Base-by-base conservation (phyloP, 2,888 invertebrate genomes). In the Galeruca laticollis region DNA sequence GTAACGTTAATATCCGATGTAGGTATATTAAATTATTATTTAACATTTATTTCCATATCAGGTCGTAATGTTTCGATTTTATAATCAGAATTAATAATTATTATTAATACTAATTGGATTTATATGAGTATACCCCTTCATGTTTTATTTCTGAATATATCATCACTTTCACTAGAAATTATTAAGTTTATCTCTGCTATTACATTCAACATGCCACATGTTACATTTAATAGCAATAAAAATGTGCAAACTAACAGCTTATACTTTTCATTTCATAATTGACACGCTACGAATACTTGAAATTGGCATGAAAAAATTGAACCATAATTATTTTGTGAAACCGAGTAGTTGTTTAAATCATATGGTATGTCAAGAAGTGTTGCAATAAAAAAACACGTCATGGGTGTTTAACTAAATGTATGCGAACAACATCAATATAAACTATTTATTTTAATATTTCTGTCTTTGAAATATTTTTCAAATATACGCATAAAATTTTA, bases 151-250 rank as follows among this genome's bases (percentile, higher is more conserved):
- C n/a, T 31, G 26, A 49, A 35, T 61, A 61, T 20, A 54, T 43
- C 63, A 63, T 56, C 63, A 63, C 63, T 63, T 63, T 63, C 63
- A 56, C 64, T 54, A 43, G 21, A 43, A 56, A 64, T 56, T 26
- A 43, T 37, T 64, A 62, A 61, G 18, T 47, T 15, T 15, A 40
- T n/a, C 26, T 51, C 31, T 52, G 37, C 21, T 54, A 21, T 63
- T 49, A 40, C 62, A 20, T 54, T 43, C 21, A 56, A 33, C 56
- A 49, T 11, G 33, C 49, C 49, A 64, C 21, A 64, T 63, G 63
- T 54, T 63, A 54, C 26, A 40, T 31, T 5, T 15, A 61, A 47
- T 31, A 61, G 13, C 52, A 52, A 52, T 52, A 31, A 52, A 52
- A 52, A 52, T 26, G 26, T 52, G 52, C 52, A 26, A 47, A 52